Evolutionary conservation across 92 coral and sea anemone genomes (phyloP).

Genomic region (Actinernus sp.): DNA sequence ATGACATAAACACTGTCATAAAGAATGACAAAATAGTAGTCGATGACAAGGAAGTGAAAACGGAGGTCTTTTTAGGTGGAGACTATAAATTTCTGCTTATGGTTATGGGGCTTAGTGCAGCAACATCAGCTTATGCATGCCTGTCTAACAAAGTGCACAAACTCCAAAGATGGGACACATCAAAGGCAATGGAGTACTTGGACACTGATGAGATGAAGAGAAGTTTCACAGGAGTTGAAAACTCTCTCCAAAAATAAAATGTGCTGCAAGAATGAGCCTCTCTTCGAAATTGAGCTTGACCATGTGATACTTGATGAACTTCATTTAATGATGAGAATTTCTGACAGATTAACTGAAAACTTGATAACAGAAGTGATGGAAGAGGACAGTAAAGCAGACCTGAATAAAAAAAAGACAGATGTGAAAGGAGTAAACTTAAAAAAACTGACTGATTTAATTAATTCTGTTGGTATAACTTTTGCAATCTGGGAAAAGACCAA

Average conservation of each 20-base stretch:
- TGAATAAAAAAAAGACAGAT: too few species aligned
- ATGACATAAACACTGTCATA: too few species aligned
- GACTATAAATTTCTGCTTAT: background rate
- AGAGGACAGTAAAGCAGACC: slow-evolving; percentile 9
- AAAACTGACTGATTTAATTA: slow-evolving; percentile 1
- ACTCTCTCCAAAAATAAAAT: too few species aligned
- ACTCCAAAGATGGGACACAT: too few species aligned
- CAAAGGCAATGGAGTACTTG: too few species aligned
- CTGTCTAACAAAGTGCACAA: slow-evolving; percentile 1
- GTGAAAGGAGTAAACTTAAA: too few species aligned
- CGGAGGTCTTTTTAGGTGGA: too few species aligned
- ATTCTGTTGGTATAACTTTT: slow-evolving; percentile 14
- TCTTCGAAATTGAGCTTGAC: slow-evolving; percentile 1
- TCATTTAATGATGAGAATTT: slow-evolving; percentile 8
- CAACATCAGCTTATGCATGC: slow-evolving; percentile 1
- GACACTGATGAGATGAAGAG: too few species aligned
- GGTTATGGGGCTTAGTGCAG: slow-evolving; percentile 12
- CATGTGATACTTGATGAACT: slow-evolving; percentile 23
- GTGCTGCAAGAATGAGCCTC: slow-evolving; percentile 8
- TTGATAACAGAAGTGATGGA: slow-evolving; percentile 13
- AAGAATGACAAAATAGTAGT: too few species aligned
- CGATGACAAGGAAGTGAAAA: too few species aligned
- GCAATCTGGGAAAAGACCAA: slow-evolving; percentile 32
- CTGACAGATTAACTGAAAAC: slow-evolving; percentile 11
- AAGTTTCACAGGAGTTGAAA: too few species aligned